Evolutionary conservation across 2,888 invertebrate species (phyloP), one percentile per base, ranked within the genome.

Genomic region (Anodontia alba): DNA sequence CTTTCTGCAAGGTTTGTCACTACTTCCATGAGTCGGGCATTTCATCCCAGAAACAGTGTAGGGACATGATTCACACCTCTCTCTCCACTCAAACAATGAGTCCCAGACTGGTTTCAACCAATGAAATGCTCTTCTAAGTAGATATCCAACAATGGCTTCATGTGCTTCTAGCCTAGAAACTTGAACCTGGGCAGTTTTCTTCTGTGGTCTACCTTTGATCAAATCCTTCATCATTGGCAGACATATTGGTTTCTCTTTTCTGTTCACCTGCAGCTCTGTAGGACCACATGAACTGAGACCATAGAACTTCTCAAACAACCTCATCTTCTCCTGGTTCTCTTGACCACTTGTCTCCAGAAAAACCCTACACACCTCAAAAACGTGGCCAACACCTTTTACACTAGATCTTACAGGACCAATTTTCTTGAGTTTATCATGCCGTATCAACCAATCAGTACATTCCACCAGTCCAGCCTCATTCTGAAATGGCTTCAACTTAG

Each of bases 391-490:
- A 3, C 89, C 86, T 36, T 79, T 54, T 12, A 89, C 80, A 0
- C 84, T 42, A 1, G 42, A 12, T 23, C 46, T 43, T 20, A 83
- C 17, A 42, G 23, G 67, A 10, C 31, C 70, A 38, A 74, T 42
- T 20, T 80, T 74, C 2, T 62, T 31, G 23, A 83, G 26, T 23
- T 79, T 72, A 29, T 23, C 1, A 38, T 49, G 15, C 7, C 29
- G 42, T 1, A 87, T 66, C 73, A 89, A 80, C 85, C 85, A 81
- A 62, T 88, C 77, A 57, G 83, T 78, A 71, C 88, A 89, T 38
- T 90, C 89, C 23, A 91, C 62, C 33, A 83, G 77, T 0, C 89
- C 90, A n/a, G 86, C 87, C 31, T 80, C 85, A 77, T 89, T 89
- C 54, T 79, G 46, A 23, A 75, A 74, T 46, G 88, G 90, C 54